These are phyloP conservation scores for Mythimna albipuncta DNA, from an alignment of 2,888 invertebrate species.

Conservation along the genomic window DNA sequence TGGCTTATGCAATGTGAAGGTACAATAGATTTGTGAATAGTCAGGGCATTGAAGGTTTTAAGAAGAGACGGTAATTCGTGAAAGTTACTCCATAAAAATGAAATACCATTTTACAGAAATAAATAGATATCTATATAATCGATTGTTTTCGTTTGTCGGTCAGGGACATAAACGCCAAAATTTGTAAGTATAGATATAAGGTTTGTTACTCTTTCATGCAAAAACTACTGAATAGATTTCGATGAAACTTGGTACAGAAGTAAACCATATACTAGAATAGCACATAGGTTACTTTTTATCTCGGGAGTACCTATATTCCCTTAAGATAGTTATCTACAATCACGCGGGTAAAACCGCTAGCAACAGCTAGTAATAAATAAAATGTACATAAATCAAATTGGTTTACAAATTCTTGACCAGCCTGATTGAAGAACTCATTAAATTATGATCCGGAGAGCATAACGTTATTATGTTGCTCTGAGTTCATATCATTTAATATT, in stretches of 20 bases:
- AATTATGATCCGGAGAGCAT: background rate
- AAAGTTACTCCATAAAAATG: background rate
- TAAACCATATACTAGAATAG: no score
- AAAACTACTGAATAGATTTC: no score
- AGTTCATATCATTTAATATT: background rate
- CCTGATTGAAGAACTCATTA: background rate
- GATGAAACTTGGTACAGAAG: no score
- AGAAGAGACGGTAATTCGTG: background rate
- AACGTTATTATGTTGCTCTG: background rate
- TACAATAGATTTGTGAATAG: background rate
- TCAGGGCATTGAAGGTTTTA: background rate
- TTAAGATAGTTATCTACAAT: no score
- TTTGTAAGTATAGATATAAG: background rate
- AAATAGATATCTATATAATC: background rate
- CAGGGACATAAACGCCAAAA: background rate
- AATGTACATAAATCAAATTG: background rate
- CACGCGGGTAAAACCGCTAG: no score
- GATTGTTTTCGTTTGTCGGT: background rate
- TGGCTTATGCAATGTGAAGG: conserved; percentile 4
- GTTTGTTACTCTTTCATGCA: no score
- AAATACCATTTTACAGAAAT: no score
- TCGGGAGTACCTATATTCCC: no score
- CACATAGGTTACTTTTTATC: no score
- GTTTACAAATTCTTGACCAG: background rate
- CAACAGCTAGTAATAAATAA: background rate